Evolutionary conservation across 2,113 vertebrate genomes (phyloP), one percentile per base, ranked within the genome.

Genomic region (Leptobrachium leishanense): DNA sequence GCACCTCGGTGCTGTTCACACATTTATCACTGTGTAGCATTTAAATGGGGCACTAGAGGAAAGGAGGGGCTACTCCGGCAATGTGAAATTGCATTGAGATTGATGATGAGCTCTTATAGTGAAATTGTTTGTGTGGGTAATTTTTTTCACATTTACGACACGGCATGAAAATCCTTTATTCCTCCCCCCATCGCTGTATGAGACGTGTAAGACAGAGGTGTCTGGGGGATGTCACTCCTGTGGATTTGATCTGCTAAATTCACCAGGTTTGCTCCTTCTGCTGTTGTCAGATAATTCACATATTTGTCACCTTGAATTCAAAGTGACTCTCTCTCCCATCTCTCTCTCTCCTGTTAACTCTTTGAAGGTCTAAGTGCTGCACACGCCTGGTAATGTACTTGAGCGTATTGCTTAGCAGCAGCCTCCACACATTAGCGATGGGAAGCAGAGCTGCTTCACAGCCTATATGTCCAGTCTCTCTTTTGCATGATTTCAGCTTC

Each of bases 181-280:
- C 20, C 7, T 41, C 20, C 20, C 20, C 20, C 20, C 20, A 31
- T 31, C 20, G 20, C 42, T 76, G 63, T 67, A 6, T 81, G 67
- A 69, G 68, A 81, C 73, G 64, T 44, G 6, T 81, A 73, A 57
- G 71, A 74, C 72, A 74, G 65, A 74, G 64, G 72, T 81, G 65
- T 81, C 78, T 81, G 42, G 64, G 20, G 65, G 62, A 81, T 68
- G 64, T 40, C 72, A 62, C 78, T 74, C 42, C 53, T 74, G 64
- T 68, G 78, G 53, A 81, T 81, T 68, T 81, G 72, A 31, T 74
- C 72, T 67, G 64, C 78, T 81, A 81, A 81, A 81, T 64, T 68
- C 43, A 43, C 81, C 62, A 67, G 43, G 42, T 43, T 6, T 66
- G 12, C 68, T 73, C 44, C 74, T 13, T 3, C 69, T 6, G 57